Evolutionary conservation across 53 echinoderm and acorn worm genomes (phyloP), one percentile per base, ranked within the genome.

Genomic region (Echinarachnius parma): DNA sequence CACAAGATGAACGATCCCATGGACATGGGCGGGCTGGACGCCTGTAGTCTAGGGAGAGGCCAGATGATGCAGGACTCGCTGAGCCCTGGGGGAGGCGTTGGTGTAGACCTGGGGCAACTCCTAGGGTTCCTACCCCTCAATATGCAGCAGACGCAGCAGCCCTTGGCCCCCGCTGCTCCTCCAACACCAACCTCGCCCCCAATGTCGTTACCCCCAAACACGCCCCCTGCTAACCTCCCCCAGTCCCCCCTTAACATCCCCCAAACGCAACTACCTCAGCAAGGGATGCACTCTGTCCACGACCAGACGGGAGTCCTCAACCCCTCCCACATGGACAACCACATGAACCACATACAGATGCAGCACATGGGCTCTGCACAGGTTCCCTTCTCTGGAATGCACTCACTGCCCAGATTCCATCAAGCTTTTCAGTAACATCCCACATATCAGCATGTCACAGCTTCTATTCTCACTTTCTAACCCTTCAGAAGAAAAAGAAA

Each of bases 371-470:
- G 77, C 61, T 75, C 66, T 16, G 45, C 67, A 27, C 93, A 86
- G 62, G 75, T 80, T 31, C 86, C 82, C 59, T 86, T 83, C 76
- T 62, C 79, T 16, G 78, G 80, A 21, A 88, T 81, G 72, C 98
- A 91, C 48, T 82, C 91, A 31, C 62, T 98, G 68, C 98, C 98
- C 16, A 75, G 88, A 45, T 96, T 98, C 55, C 98, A 98, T 59
- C 98, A 98, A 75, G 98, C 91, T 66, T 98, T 98, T 65, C 98
- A 98, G 82, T 92, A 77, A 90, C 31, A n/a, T 8, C 42, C n/a
- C n/a, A n/a, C n/a, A n/a, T n/a, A n/a, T n/a, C n/a, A n/a, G n/a
- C n/a, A n/a, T n/a, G n/a, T n/a, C n/a, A n/a, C n/a, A n/a, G n/a
- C n/a, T n/a, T n/a, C n/a, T n/a, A n/a, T n/a, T n/a, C n/a, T n/a